Evolutionary conservation across 2,797 vertebrate genomes (phyloP).

Genomic region (Crax fasciolata): DNA sequence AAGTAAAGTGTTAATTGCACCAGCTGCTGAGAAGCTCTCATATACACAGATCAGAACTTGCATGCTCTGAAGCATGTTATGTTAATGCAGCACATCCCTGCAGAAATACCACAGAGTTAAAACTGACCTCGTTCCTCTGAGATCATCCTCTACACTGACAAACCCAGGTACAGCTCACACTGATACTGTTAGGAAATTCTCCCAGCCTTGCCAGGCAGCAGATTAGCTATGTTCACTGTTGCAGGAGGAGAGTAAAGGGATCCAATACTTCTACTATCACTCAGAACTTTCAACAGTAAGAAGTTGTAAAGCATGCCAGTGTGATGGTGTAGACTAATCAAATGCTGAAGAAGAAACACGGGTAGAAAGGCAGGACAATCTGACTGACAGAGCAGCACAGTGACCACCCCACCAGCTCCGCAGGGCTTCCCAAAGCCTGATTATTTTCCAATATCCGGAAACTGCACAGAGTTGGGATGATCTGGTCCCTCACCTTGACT

Average conservation of each 20-base stretch:
- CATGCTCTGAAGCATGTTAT: neutral
- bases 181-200: neutral
- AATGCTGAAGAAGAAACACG: neutral
- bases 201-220: neutral
- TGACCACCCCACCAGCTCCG: neutral
- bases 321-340: neutral
- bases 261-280: neutral
- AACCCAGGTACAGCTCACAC: fast-evolving
- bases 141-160: neutral
- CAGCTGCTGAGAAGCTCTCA: neutral
- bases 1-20: neutral
- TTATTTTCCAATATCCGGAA: neutral
- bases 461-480: neutral
- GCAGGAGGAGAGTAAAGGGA: neutral
- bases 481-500: neutral
- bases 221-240: neutral
- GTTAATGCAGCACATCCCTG: neutral
- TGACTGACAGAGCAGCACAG: fast-evolving
- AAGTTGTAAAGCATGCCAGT: neutral
- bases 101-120: neutral
- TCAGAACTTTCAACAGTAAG: neutral
- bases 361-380: neutral
- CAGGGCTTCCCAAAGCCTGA: neutral
- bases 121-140: neutral
- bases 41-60: neutral